Percentiles rank a stretch among this genome's conserved stretches.
Conservation (phyloP, 2,888 invertebrate species). For the Cantharis lateralis region DNA sequence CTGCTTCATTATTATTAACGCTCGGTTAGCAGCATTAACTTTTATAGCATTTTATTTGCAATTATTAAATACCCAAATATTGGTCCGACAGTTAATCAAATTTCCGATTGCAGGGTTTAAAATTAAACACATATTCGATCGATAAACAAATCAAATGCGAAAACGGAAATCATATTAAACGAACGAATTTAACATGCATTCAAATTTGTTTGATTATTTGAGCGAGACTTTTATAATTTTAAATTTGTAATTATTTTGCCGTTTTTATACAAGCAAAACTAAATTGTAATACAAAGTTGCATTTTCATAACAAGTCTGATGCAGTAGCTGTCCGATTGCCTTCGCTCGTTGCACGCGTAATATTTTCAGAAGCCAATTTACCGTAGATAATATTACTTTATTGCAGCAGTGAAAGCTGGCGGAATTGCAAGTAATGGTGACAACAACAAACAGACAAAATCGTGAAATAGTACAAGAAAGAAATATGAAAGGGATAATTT, state of each 20-base stretch:
- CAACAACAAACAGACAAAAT: too few relatives aligned
- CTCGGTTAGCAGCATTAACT: neutral
- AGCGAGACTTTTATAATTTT: neutral
- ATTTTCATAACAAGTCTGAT: neutral
- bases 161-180: neutral
- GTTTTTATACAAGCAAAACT: neutral
- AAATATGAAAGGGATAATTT: too few relatives aligned
- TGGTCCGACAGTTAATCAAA: neutral
- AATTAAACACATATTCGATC: neutral
- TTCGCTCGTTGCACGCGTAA: too few relatives aligned
- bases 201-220: neutral
- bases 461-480: too few relatives aligned
- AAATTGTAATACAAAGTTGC: neutral
- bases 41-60: neutral
- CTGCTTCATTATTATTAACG: constrained; percentile 23
- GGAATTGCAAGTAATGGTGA: too few relatives aligned
- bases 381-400: too few relatives aligned
- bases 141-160: neutral
- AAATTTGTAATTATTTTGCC: neutral
- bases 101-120: neutral
- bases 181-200: neutral
- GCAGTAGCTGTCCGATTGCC: neutral
- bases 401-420: too few relatives aligned
- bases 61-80: neutral
- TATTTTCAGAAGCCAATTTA: too few relatives aligned